These are phyloP conservation scores for Dendronephthya gigantea DNA, from an alignment of 64 coral and sea anemone species.

Conservation along the genomic window DNA sequence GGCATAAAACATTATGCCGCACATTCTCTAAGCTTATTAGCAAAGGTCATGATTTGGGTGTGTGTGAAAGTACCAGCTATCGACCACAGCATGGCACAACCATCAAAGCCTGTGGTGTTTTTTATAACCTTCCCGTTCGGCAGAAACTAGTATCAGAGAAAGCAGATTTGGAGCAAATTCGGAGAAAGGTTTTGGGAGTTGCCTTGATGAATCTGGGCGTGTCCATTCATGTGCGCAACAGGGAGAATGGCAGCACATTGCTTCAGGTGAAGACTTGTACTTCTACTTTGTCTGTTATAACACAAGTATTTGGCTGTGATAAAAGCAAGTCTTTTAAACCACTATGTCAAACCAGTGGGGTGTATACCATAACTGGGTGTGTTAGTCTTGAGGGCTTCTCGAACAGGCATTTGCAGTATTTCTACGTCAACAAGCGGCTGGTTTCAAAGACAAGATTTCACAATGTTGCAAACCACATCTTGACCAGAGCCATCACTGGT, in stretches of 20 bases:
- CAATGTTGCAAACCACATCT: slow-evolving; percentile 56
- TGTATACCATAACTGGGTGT: slow-evolving; percentile 49
- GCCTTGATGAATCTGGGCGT: slow-evolving; percentile 63
- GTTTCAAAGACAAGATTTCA: slow-evolving; percentile 83
- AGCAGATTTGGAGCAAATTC: slow-evolving; percentile 65
- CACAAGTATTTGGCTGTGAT: slow-evolving; percentile 78
- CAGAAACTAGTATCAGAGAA: slow-evolving; percentile 51
- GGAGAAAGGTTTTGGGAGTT: slow-evolving; percentile 58
- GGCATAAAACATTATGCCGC: slow-evolving; percentile 60
- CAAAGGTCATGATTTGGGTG: slow-evolving; percentile 57
- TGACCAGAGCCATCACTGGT: slow-evolving; percentile 21
- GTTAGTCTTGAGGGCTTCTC: slow-evolving; percentile 54
- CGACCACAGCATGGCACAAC: slow-evolving; percentile 60
- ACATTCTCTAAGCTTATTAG: slow-evolving; percentile 70
- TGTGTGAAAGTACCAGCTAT: slow-evolving; percentile 48
- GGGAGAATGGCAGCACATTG: slow-evolving; percentile 45
- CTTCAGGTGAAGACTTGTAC: slow-evolving; percentile 58
- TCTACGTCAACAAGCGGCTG: slow-evolving; percentile 73
- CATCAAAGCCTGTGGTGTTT: slow-evolving; percentile 55
- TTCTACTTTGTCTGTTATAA: slow-evolving; percentile 57
- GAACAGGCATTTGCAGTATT: slow-evolving; percentile 69
- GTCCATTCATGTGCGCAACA: slow-evolving; percentile 64
- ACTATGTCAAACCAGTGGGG: slow-evolving; percentile 19
- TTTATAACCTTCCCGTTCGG: slow-evolving; percentile 68
- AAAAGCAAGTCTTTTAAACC: slow-evolving; percentile 61